A percentile compares a stretch with the other conserved stretches of the same genome.
Conservation (phyloP, 2,888 invertebrate species). For the Melanophora roralis region DNA sequence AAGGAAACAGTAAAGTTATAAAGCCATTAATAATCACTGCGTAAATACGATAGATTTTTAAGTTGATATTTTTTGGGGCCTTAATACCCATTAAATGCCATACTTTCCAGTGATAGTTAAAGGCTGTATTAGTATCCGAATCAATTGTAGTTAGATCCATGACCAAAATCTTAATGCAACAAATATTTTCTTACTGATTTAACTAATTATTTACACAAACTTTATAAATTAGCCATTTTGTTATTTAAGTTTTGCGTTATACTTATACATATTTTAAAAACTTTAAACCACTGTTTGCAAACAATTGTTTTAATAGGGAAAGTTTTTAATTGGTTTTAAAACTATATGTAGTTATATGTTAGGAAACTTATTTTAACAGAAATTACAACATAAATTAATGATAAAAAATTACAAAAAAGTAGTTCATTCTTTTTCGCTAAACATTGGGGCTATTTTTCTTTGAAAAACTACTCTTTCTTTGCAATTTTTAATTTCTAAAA, state of each 20-base stretch:
- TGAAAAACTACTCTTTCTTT: too few species aligned
- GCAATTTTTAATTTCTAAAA: too few species aligned
- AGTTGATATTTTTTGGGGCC: conserved; percentile 52
- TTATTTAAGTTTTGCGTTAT: background rate
- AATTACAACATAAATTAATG: too few species aligned
- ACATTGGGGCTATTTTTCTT: too few species aligned
- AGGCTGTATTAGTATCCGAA: conserved; percentile 66
- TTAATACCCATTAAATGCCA: conserved; percentile 72
- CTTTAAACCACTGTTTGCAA: conserved; percentile 7
- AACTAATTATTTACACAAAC: too few species aligned
- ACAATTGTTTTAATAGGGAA: conserved; percentile 17
- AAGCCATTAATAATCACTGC: conserved; percentile 66
- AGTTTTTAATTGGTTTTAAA: conserved; percentile 33
- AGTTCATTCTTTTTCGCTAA: too few species aligned
- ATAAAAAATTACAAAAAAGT: too few species aligned
- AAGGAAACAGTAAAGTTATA: conserved; percentile 71
- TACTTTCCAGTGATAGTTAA: conserved; percentile 72
- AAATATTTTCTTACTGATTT: background rate
- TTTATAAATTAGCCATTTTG: too few species aligned
- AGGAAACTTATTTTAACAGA: too few species aligned
- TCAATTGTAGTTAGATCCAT: background rate
- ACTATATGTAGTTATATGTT: too few species aligned
- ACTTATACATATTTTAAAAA: background rate
- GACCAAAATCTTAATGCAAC: background rate
- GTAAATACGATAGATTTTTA: conserved; percentile 62